These are phyloP conservation scores for Ursus arctos DNA, from an alignment of 2,113 vertebrate genomes.

Conservation along the genomic window DNA sequence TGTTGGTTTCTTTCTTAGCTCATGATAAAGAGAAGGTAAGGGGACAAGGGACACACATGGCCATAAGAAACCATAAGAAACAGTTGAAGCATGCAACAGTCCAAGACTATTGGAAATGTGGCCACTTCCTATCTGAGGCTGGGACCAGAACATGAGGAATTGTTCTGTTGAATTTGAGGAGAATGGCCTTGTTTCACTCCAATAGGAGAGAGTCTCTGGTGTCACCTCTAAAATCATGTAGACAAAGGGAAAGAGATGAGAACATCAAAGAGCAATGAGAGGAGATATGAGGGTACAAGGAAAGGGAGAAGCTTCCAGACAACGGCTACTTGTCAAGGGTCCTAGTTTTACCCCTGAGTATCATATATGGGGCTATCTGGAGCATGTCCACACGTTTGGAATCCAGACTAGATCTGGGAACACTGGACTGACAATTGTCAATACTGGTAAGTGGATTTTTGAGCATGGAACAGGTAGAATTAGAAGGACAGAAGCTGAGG, in stretches of 20 bases:
- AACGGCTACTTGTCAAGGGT: not conserved
- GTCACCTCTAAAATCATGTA: not conserved
- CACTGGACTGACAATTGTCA: not conserved
- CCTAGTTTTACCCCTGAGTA: not conserved
- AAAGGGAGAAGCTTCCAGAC: not conserved
- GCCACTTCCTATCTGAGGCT: not conserved
- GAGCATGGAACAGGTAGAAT: not conserved
- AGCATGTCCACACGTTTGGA: not conserved
- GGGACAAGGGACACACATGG: not conserved
- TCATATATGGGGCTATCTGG: not conserved
- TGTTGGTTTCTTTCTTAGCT: not conserved
- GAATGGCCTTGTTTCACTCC: not conserved
- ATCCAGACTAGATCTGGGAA: not conserved
- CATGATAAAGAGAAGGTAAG: not conserved
- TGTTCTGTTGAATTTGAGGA: not conserved
- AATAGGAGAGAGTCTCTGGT: not conserved
- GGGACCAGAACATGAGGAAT: not conserved
- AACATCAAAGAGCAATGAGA: not conserved
- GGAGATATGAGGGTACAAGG: not conserved
- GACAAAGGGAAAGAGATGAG: not conserved
- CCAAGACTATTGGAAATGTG: not conserved
- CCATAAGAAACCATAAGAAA: not conserved
- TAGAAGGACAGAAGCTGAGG: not conserved
- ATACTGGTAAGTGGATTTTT: not conserved
- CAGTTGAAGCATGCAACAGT: not conserved